Evolutionary conservation across 2,797 vertebrate genomes (phyloP).

Genomic region (Crypturellus tataupa): DNA sequence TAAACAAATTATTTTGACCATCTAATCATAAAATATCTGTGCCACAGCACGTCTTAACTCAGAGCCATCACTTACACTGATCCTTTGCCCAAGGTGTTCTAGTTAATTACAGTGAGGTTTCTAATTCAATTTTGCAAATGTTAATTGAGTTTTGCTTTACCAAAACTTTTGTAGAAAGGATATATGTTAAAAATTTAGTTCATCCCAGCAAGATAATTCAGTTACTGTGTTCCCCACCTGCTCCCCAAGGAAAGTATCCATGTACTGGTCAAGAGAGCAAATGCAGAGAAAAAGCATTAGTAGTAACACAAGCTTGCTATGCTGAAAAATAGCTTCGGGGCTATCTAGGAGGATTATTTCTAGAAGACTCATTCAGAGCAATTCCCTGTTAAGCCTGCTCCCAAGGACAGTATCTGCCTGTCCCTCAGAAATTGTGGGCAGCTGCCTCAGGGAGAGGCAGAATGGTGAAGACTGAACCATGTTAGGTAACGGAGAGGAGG

Average conservation of each 20-base stretch:
- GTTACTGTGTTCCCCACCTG: not conserved
- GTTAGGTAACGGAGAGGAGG: not conserved
- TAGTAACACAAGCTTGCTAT: not conserved
- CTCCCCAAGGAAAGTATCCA: not conserved
- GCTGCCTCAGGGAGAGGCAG: not conserved
- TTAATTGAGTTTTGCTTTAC: not conserved
- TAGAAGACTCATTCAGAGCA: not conserved
- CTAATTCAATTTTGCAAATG: not conserved
- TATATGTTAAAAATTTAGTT: not conserved
- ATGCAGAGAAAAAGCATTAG: not conserved
- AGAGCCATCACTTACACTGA: not conserved
- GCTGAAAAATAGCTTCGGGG: not conserved
- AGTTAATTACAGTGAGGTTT: not conserved
- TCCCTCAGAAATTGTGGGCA: not conserved
- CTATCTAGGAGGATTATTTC: not conserved
- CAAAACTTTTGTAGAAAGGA: not conserved
- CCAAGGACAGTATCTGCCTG: not conserved
- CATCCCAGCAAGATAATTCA: not conserved
- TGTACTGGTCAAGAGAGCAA: not conserved
- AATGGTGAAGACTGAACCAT: not conserved
- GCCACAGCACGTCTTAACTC: rapidly evolving
- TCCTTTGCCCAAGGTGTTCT: not conserved
- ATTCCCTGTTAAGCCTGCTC: no score
- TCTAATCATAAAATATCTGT: rapidly evolving
- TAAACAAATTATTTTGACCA: not conserved